Evolutionary conservation across 2,113 vertebrate genomes (phyloP).

Genomic region (Triplophysa dalaica): DNA sequence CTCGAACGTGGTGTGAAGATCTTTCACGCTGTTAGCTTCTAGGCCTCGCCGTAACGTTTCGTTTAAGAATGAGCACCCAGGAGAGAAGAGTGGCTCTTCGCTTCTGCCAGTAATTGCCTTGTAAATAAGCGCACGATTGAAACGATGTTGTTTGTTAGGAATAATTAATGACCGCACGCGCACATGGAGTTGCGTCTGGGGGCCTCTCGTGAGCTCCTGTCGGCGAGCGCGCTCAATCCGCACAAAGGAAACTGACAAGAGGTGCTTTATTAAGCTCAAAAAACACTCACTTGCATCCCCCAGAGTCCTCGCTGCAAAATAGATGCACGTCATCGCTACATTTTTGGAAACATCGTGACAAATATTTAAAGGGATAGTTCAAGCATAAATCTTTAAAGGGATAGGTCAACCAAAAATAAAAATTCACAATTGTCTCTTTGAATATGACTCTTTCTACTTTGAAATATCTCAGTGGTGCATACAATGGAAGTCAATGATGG

Average conservation of each 20-base stretch:
- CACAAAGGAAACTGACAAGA: slow-evolving; percentile 35
- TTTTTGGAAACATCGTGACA: no score
- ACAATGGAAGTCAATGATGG: no score
- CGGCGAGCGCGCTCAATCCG: slow-evolving; percentile 7
- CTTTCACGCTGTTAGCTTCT: neutral
- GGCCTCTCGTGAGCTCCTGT: slow-evolving; percentile 27
- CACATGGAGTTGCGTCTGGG: slow-evolving; percentile 34
- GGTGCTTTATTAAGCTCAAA: slow-evolving; percentile 42
- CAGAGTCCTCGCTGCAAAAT: slow-evolving; percentile 23
- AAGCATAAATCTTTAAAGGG: no score
- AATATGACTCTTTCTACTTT: no score
- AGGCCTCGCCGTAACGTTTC: slow-evolving; percentile 4
- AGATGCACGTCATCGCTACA: neutral
- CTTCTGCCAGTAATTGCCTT: slow-evolving; percentile 49
- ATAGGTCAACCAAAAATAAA: no score
- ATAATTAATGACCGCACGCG: slow-evolving; percentile 55
- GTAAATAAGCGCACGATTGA: slow-evolving; percentile 48
- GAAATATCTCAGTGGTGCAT: no score
- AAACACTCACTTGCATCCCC: slow-evolving; percentile 11
- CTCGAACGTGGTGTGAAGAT: slow-evolving; percentile 4
- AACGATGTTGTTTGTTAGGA: slow-evolving; percentile 50
- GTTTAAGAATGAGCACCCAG: slow-evolving; percentile 13
- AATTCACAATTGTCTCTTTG: no score
- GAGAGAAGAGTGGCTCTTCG: slow-evolving; percentile 5
- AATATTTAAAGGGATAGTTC: no score